These are phyloP conservation scores for Odontamblyopus lacepedii DNA, from an alignment of 2,797 vertebrate genomes.

Conservation along the genomic window DNA sequence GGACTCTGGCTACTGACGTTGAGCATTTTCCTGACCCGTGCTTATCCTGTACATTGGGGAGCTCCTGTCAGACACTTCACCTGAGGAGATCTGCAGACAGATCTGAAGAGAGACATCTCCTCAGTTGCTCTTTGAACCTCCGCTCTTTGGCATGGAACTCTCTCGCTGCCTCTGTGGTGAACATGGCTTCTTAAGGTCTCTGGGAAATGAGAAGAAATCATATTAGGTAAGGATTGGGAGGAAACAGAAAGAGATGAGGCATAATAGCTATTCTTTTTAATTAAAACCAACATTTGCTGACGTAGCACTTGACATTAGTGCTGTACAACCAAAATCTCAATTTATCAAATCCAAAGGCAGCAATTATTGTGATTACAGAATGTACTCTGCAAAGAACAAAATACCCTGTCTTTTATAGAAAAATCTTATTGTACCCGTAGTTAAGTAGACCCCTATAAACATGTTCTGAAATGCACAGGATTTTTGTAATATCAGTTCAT, in stretches of 20 bases:
- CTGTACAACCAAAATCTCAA: no score
- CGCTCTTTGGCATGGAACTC: slow-evolving; percentile 68
- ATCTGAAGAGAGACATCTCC: slow-evolving; percentile 75
- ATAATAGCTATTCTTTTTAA: not conserved
- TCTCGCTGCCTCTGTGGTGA: slow-evolving; percentile 53
- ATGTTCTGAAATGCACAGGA: no score
- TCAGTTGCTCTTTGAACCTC: slow-evolving; percentile 78
- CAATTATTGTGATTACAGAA: no score
- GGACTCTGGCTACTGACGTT: not conserved
- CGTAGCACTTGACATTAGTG: no score
- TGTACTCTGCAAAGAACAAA: no score
- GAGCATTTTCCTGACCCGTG: not conserved
- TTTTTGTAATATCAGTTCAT: no score
- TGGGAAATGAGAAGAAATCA: slow-evolving; percentile 8
- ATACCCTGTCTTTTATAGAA: no score
- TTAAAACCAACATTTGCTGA: no score
- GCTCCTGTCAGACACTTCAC: slow-evolving; percentile 27
- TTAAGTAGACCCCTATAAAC: no score
- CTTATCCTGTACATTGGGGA: not conserved
- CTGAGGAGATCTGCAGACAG: slow-evolving; percentile 78
- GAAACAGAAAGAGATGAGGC: not conserved
- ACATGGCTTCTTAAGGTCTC: slow-evolving; percentile 47
- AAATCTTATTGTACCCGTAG: no score
- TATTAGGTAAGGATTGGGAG: not conserved
- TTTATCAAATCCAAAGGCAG: no score